Evolutionary conservation across 1,140 invertebrate species (phyloP).

Genomic region (Teleopsis dalmanni): DNA sequence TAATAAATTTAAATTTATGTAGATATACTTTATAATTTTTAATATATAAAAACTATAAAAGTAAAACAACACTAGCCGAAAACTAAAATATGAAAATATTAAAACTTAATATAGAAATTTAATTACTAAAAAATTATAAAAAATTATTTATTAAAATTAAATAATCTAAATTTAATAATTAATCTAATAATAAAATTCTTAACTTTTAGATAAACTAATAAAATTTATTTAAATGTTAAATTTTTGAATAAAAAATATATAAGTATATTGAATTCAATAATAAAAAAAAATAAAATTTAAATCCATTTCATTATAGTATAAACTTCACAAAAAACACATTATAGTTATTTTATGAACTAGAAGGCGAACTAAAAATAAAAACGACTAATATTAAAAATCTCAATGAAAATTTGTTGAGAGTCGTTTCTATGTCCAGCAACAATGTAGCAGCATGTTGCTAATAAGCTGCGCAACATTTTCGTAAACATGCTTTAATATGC

Average conservation of each 20-base stretch:
- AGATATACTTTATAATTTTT: slow-evolving; percentile 10
- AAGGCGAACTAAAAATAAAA: too few relatives aligned
- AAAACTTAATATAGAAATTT: not conserved
- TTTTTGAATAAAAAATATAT: not conserved
- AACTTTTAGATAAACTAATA: slow-evolving; percentile 7
- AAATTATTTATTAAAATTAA: not conserved
- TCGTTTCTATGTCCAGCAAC: too few relatives aligned
- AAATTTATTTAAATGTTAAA: slow-evolving; percentile 5
- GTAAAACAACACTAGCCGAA: slow-evolving; percentile 12
- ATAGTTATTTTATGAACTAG: too few relatives aligned
- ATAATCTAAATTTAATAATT: too few relatives aligned
- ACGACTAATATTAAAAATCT: too few relatives aligned
- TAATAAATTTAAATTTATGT: slow-evolving; percentile 12
- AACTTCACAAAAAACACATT: too few relatives aligned
- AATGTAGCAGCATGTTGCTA: too few relatives aligned
- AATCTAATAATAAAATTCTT: too few relatives aligned
- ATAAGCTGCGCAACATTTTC: too few relatives aligned
- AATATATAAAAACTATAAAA: slow-evolving; percentile 8
- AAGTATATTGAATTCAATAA: not conserved
- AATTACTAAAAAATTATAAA: not conserved
- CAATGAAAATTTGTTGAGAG: too few relatives aligned
- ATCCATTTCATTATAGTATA: too few relatives aligned
- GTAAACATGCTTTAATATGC: too few relatives aligned
- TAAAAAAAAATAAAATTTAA: not conserved
- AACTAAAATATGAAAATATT: slow-evolving; percentile 4